Conservation (phyloP, 2,113 vertebrate genomes). For the Paramormyrops kingsleyae region DNA sequence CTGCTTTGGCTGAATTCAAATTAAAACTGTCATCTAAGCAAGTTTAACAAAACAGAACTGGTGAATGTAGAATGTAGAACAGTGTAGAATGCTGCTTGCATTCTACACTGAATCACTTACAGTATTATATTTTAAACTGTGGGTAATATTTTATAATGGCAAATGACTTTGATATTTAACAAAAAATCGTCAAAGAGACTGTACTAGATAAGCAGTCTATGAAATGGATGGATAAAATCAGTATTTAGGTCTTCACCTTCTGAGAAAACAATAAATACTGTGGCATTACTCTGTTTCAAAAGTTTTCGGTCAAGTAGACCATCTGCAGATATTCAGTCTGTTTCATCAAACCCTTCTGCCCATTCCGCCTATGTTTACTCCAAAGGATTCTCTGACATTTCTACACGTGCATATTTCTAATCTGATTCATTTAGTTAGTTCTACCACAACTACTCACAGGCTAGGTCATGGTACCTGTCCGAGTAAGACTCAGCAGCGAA, state of each 20-base stretch:
- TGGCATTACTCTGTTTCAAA: not conserved
- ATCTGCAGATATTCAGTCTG: not conserved
- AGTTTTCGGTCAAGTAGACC: not conserved
- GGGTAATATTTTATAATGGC: not conserved
- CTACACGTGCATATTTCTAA: not conserved
- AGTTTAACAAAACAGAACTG: not conserved
- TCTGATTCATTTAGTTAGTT: not conserved
- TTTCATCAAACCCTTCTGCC: not conserved
- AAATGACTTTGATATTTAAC: not conserved
- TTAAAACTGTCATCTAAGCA: not conserved
- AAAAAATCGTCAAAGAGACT: not conserved
- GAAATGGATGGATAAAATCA: not conserved
- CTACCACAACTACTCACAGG: not conserved
- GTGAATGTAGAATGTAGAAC: too few species aligned
- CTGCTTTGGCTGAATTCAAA: not conserved
- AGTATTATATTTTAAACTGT: not conserved
- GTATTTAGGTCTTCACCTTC: not conserved
- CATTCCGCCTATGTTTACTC: not conserved
- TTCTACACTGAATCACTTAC: not conserved
- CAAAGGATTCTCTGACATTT: not conserved
- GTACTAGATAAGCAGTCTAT: not conserved
- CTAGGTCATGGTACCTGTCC: not conserved
- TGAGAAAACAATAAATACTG: not conserved
- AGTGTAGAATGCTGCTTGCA: too few species aligned
- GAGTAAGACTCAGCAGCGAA: not conserved